Base-by-base conservation (phyloP, 2,113 vertebrate species). In the Ceyx margarethae region DNA sequence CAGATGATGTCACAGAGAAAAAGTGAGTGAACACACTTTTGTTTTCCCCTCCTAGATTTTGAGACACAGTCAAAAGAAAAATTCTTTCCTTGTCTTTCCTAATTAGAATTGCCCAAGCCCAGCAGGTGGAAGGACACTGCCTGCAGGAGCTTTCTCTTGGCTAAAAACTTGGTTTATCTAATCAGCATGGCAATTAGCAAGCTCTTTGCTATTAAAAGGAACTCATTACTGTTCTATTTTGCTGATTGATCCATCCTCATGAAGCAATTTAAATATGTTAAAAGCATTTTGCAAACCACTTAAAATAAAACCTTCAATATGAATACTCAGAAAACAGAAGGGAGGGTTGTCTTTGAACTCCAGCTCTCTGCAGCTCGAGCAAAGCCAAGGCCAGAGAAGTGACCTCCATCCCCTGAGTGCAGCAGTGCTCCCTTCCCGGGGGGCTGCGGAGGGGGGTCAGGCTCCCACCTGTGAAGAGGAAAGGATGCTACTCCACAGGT, bases 131-230 rank as follows among this genome's bases (percentile, higher is more conserved):
- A 97, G 95, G 96, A 94, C 89, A 89, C 56, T 94, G 87, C 89
- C 95, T 96, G 95, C 94, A 91, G 94, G 96, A 92, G 82, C 62
- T 91, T 93, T 91, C 95, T 96, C 85, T 94, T 95, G 94, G 92
- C 86, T 93, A 94, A 89, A 96, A 96, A 84, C n/a, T 77, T 86
- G 57, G 89, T 95, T 96, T 91, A 80, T 8, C n/a, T 92, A 97
- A 97, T 96, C 95, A 96, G 95, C 58, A 86, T 90, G 84, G 92
- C 95, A 97, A 98, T 96, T 97, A 97, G 95, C 58, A 76, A 95
- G 60, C 77, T 89, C 92, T 91, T 91, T 95, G 73, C 89, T 92
- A 97, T 96, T 95, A 95, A 95, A 96, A 93, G 75, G 78, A 97
- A 85, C 92, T 97, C 94, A 97, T 97, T 97, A 97, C 87, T 96